Evolutionary conservation across 2,888 invertebrate genomes (phyloP), one percentile per base, ranked within the genome.

Genomic region (Diplazon laetatorius): DNA sequence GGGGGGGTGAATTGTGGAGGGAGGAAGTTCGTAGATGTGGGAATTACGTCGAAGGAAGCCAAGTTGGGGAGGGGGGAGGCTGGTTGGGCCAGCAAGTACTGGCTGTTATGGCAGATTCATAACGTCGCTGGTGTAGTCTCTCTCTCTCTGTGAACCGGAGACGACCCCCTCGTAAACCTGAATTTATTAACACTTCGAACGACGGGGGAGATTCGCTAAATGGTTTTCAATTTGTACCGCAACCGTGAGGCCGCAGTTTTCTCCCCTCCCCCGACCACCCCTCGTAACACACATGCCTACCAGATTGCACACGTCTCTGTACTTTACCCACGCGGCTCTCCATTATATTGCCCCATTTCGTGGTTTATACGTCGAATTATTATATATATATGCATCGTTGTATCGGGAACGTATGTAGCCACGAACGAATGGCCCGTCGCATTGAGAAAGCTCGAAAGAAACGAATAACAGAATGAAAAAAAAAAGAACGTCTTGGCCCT

Each of bases 151-250:
- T 52, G 52, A 55, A 59, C 65, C 80, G 66, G 52, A 78, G 76
- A 69, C 66, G 66, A 81, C 69, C 72, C 80, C 82, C 71, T 78
- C 81, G 88, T 91, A 90, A 91, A 90, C 88, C 88, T 84, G 88
- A 91, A 91, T 91, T 90, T 91, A 91, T 91, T 91, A 91, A 90
- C 89, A 90, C 89, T 89, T 84, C 80, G 75, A 86, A 85, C 85
- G 88, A 84, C 82, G 81, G 83, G n/a, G 85, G 88, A 89, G 89
- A 90, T 90, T 89, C 88, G 87, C 86, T 85, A 88, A 90, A 91
- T 90, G 90, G 90, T 91, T 90, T 91, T 91, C 91, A 91, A 91
- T 91, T 91, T 91, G 90, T 90, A 89, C 87, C 88, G 68, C 66
- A 80, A 57, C 81, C 82, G 82, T 80, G 85, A 83, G 83, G 81